phyloP scores from a whole-genome alignment of 2,797 vertebrate species.

The Scolopax bukidnonensis region DNA sequence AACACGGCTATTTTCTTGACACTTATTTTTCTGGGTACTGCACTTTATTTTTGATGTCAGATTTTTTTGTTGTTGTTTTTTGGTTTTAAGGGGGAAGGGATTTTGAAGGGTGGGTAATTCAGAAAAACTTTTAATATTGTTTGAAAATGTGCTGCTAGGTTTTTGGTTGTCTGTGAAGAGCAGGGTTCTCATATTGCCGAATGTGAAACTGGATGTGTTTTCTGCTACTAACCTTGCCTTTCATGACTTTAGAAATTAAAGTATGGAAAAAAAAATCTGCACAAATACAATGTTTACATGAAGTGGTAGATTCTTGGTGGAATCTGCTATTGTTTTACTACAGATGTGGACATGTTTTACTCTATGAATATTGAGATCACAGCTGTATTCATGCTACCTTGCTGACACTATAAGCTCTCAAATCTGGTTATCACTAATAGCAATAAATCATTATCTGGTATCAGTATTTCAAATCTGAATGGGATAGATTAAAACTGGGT shows the following conservation, averaged over 20 bases:
- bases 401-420: conserved; percentile 71
- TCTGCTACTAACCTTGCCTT: conserved; percentile 79
- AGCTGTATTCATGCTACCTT: conserved; percentile 67
- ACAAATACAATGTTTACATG: conserved; percentile 82
- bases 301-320: conserved; percentile 73
- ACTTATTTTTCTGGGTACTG: conserved; percentile 89
- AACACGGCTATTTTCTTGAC: conserved; percentile 82
- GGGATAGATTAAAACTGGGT: conserved; percentile 62
- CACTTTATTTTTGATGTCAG: conserved; percentile 91
- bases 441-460: conserved; percentile 78
- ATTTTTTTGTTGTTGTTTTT: conserved; percentile 69
- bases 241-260: conserved; percentile 73
- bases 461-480: conserved; percentile 71
- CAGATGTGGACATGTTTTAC: conserved; percentile 66
- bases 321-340: conserved; percentile 76
- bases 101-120: conserved; percentile 48
- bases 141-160: conserved; percentile 81
- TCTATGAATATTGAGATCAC: conserved; percentile 69
- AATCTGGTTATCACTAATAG: conserved; percentile 75
- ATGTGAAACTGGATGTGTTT: conserved; percentile 79
- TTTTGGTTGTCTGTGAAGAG: conserved; percentile 66
- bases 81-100: conserved; percentile 59
- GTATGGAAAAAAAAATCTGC: conserved; percentile 72
- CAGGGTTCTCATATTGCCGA: conserved; percentile 72
- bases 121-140: conserved; percentile 69